phyloP scores from a whole-genome alignment of 1,140 invertebrate genomes.

The Odontomachus brunneus region DNA sequence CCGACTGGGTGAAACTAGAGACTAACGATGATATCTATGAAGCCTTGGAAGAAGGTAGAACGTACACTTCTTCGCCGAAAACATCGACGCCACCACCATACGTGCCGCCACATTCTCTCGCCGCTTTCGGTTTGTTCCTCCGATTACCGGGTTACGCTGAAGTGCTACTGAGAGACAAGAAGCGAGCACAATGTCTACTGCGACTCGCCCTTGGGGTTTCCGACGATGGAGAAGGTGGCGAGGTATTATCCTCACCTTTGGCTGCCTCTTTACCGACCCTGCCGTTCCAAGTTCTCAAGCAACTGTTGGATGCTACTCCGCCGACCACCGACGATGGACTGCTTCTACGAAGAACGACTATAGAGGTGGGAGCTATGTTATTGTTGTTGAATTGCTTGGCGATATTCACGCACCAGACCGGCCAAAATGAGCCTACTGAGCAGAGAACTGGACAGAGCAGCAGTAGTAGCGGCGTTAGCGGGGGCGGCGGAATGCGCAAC shows the following conservation, averaged over 20 bases:
- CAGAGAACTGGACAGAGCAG: conserved; percentile 51
- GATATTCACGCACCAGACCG: conserved; percentile 94
- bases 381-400: conserved; percentile 94
- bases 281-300: conserved; percentile 94
- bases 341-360: conserved; percentile 91
- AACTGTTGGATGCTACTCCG: conserved; percentile 92
- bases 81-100: conserved; percentile 83
- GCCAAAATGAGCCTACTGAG: conserved; percentile 75
- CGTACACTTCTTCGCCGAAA: conserved; percentile 74
- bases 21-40: conserved; percentile 90
- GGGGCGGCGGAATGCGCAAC: conserved; percentile 76
- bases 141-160: conserved; percentile 95
- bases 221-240: conserved; percentile 95
- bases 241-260: conserved; percentile 91
- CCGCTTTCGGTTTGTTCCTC: conserved; percentile 95
- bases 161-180: conserved; percentile 92
- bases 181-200: conserved; percentile 93
- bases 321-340: conserved; percentile 93
- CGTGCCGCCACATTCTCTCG: conserved; percentile 95
- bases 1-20: conserved; percentile 93
- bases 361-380: conserved; percentile 93
- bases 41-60: conserved; percentile 86
- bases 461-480: conserved; percentile 57
- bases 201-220: conserved; percentile 94
- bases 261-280: conserved; percentile 92